Evolutionary conservation across 2,113 vertebrate species (phyloP).

Genomic region (Ahaetulla prasina): DNA sequence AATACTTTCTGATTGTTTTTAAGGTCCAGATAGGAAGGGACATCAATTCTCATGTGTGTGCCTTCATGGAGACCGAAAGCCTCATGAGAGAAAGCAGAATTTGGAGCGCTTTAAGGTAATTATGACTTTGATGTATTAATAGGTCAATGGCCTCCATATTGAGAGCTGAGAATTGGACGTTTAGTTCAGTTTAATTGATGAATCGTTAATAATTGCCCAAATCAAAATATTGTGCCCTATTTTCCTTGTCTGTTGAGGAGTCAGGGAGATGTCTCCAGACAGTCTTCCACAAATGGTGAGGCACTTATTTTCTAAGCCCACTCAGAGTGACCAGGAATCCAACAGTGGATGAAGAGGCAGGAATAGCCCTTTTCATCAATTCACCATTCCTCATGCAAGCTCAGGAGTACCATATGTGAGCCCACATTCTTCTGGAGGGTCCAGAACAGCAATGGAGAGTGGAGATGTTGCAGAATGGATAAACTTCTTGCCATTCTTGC

Average conservation of each 20-base stretch:
- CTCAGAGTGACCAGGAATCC: neutral
- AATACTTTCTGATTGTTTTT: conserved; percentile 10
- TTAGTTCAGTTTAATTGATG: too few relatives aligned
- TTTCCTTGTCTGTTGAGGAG: neutral
- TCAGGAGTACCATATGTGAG: neutral
- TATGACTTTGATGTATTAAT: neutral
- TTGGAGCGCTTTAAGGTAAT: conserved; percentile 94
- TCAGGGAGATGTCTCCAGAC: neutral
- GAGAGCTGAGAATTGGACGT: neutral
- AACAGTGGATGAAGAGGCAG: neutral
- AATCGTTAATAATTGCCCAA: neutral
- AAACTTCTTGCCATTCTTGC: neutral
- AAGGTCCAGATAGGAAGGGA: conserved; percentile 92
- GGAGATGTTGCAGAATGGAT: neutral
- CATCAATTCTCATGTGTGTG: conserved; percentile 96
- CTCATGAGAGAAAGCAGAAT: conserved; percentile 92
- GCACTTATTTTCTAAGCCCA: neutral
- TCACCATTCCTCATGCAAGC: neutral
- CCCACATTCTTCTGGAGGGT: neutral
- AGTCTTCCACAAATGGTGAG: neutral
- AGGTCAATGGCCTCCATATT: neutral
- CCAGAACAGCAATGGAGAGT: neutral
- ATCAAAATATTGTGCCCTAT: neutral
- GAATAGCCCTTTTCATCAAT: neutral
- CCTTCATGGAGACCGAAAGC: conserved; percentile 95